phyloP scores from a whole-genome alignment of 2,888 invertebrate genomes.

The Eupithecia inturbata region DNA sequence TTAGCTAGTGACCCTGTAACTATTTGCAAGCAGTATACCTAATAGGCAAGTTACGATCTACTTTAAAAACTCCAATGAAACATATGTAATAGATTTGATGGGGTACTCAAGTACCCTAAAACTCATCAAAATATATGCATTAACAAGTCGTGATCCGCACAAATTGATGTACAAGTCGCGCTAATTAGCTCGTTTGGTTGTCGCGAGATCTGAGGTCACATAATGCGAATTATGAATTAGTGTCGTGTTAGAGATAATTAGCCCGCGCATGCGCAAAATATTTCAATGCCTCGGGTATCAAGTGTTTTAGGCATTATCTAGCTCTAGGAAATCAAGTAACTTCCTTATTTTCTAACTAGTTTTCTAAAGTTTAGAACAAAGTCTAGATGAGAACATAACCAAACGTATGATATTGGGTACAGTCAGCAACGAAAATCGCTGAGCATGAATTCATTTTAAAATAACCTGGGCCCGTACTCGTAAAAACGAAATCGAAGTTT shows the following conservation, averaged over 20 bases:
- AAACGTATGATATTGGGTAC: too few species aligned
- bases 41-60: not conserved
- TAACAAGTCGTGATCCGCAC: conserved; percentile 37
- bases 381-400: not conserved
- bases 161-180: conserved; percentile 36
- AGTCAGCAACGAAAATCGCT: too few species aligned
- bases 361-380: not conserved
- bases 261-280: not conserved
- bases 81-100: not conserved
- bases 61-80: not conserved
- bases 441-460: too few species aligned
- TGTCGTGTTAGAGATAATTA: conserved; percentile 44
- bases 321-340: conserved; percentile 8
- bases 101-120: not conserved
- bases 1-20: not conserved
- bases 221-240: conserved; percentile 41
- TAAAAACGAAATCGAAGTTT: too few species aligned
- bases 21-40: not conserved
- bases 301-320: not conserved
- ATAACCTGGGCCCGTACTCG: too few species aligned
- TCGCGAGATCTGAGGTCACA: conserved; percentile 38
- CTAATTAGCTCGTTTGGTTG: conserved; percentile 39
- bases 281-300: conserved; percentile 9
- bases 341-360: not conserved
- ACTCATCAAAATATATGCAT: conserved; percentile 7